A percentile compares a stretch with the other conserved stretches of the same genome.
Conservation (phyloP, 1,140 invertebrate species). For the Tetramorium simillimum region DNA sequence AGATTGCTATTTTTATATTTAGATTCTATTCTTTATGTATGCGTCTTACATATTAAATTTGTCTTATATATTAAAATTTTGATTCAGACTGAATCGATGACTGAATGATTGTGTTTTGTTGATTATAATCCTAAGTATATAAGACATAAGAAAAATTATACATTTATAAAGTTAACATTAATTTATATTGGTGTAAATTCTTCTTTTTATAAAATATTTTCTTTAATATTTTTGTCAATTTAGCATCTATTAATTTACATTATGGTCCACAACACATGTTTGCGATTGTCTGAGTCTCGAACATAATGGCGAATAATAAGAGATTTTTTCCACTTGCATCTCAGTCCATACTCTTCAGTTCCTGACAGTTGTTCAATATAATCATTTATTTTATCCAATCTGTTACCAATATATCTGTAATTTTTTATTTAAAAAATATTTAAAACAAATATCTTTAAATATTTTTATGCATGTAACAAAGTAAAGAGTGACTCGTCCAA, state of each 20-base stretch:
- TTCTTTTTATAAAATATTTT: background rate
- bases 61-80: background rate
- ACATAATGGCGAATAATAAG: background rate
- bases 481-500: background rate
- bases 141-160: background rate
- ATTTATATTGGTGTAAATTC: too few relatives aligned
- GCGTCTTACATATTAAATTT: too few relatives aligned
- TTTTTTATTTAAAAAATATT: background rate
- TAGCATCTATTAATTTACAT: slow-evolving; percentile 23
- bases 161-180: too few relatives aligned
- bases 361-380: background rate
- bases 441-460: background rate
- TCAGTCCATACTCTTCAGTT: background rate
- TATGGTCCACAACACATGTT: background rate
- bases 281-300: background rate
- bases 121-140: background rate
- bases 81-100: background rate
- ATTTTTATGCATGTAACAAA: background rate
- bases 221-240: background rate
- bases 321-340: slow-evolving; percentile 4
- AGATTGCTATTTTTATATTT: background rate
- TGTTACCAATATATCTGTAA: background rate
- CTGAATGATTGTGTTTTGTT: background rate
- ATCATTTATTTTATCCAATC: slow-evolving; percentile 20
- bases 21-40: background rate